Evolutionary conservation across 2,797 vertebrate genomes (phyloP).

Genomic region (Vespertilio murinus): DNA sequence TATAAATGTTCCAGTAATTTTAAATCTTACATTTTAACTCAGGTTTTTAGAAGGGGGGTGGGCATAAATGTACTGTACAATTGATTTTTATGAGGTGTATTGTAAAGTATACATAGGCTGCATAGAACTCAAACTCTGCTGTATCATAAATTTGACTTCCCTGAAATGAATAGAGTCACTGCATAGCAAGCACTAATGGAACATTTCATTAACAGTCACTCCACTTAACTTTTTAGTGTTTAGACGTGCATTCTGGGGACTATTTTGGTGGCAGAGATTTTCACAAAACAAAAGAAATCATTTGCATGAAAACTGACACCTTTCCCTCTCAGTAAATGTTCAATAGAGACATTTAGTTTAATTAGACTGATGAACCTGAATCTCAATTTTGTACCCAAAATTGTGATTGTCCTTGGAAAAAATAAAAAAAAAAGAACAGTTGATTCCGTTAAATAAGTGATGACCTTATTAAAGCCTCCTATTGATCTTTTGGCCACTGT

Average conservation of each 20-base stretch:
- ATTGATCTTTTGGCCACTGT: neutral
- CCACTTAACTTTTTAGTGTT: conserved; percentile 39
- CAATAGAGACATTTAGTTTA: neutral
- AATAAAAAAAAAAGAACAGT: neutral
- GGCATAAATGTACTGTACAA: conserved; percentile 55
- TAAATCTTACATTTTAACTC: conserved; percentile 64
- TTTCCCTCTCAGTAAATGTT: neutral
- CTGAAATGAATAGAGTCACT: conserved; percentile 48
- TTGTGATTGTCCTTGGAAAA: neutral
- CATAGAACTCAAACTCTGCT: conserved; percentile 63
- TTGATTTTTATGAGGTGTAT: conserved; percentile 69
- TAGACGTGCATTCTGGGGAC: conserved; percentile 26
- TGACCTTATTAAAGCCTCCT: neutral
- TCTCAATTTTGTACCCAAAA: conserved; percentile 28
- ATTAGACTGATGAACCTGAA: neutral
- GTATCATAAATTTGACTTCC: conserved; percentile 66
- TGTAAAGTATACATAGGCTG: conserved; percentile 68
- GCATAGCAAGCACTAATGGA: conserved; percentile 63
- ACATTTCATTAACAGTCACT: conserved; percentile 58
- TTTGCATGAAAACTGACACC: neutral
- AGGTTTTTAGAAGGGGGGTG: neutral
- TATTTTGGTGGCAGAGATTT: conserved; percentile 1
- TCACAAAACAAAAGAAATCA: conserved; percentile 43
- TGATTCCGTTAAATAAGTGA: neutral
- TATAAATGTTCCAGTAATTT: conserved; percentile 63